phyloP scores from a whole-genome alignment of 2,113 vertebrate genomes.

The Prionailurus bengalensis region DNA sequence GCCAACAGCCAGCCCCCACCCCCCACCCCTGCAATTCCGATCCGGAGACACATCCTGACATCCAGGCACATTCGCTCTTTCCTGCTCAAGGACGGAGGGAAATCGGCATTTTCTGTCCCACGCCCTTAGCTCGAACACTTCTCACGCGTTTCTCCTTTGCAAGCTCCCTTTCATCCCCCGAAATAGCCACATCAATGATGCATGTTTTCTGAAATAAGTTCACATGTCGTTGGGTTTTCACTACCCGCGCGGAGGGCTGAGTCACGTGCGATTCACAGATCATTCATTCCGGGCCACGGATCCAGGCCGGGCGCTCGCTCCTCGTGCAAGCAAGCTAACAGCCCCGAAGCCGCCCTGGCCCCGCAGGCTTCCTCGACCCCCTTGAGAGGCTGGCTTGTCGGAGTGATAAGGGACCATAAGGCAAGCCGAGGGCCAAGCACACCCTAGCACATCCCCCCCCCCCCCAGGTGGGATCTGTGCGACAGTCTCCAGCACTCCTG shows the following conservation, averaged over 20 bases:
- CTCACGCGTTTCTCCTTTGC: constrained; percentile 70
- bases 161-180: constrained; percentile 82
- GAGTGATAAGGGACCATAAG: too few relatives aligned
- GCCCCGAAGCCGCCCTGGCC: not conserved
- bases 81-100: constrained; percentile 58
- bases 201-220: constrained; percentile 82
- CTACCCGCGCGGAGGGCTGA: constrained; percentile 81
- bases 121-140: constrained; percentile 72
- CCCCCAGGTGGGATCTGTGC: too few relatives aligned
- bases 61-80: constrained; percentile 42
- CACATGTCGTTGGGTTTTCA: constrained; percentile 75
- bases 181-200: constrained; percentile 85
- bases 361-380: not conserved
- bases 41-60: not conserved
- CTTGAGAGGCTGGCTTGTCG: not conserved
- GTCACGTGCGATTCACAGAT: constrained; percentile 73
- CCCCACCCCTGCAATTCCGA: not conserved
- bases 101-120: constrained; percentile 76
- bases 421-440: too few relatives aligned
- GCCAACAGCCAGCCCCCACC: not conserved
- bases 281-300: constrained; percentile 34
- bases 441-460: too few relatives aligned
- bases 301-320: not conserved
- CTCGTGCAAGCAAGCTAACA: accelerated
- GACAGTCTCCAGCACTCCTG: too few relatives aligned